Evolutionary conservation across 2,797 vertebrate species (phyloP).

Genomic region (Sebastes itinus): DNA sequence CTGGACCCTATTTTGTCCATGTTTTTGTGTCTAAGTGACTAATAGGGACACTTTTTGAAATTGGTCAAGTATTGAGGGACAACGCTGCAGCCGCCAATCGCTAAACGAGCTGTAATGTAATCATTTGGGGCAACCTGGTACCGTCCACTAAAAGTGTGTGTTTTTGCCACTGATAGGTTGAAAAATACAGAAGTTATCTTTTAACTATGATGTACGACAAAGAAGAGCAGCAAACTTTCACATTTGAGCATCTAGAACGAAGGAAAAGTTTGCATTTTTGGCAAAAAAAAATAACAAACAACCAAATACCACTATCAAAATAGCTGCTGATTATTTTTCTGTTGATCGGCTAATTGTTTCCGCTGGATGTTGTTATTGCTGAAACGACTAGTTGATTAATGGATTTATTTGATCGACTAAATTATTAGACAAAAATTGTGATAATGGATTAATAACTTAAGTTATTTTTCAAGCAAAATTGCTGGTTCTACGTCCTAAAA

Average conservation of each 20-base stretch:
- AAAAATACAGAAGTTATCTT: accelerated
- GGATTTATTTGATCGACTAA: not conserved
- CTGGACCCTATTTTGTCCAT: no score
- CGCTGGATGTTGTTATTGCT: not conserved
- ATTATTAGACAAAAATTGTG: not conserved
- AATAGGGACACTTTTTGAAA: no score
- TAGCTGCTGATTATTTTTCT: not conserved
- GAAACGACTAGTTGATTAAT: not conserved
- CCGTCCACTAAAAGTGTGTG: no score
- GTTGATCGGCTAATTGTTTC: not conserved
- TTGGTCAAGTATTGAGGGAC: no score
- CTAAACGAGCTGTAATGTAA: no score
- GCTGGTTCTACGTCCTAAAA: accelerated
- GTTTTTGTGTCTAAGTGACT: no score
- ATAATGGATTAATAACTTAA: not conserved
- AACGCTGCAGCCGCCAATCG: accelerated
- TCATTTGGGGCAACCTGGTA: no score
- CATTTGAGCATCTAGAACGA: not conserved
- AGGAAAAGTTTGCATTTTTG: not conserved
- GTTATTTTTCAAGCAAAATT: not conserved
- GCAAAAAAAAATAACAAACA: not conserved
- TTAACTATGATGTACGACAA: no score
- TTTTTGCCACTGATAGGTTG: no score
- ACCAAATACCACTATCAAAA: not conserved
- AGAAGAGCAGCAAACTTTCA: no score